Evolutionary conservation across 2,797 vertebrate genomes (phyloP).

Genomic region (Paedocypris micromegethes): DNA sequence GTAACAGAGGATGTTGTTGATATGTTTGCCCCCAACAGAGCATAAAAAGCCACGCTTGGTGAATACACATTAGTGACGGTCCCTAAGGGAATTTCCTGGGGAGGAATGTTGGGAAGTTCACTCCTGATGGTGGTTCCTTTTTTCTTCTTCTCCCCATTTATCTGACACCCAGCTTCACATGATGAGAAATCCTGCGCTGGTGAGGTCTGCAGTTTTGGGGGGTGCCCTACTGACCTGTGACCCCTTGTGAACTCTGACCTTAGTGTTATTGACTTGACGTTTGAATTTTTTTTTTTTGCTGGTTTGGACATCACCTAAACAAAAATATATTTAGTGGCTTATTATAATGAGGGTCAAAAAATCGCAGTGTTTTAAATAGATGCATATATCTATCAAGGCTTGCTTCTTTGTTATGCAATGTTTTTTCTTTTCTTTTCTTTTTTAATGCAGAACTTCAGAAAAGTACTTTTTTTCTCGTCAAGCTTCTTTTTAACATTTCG

Average conservation of each 20-base stretch:
- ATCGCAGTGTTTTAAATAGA: too few species aligned
- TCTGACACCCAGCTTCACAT: conserved; percentile 16
- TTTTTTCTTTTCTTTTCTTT: too few species aligned
- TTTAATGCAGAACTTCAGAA: too few species aligned
- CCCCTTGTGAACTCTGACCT: conserved; percentile 23
- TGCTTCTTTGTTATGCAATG: too few species aligned
- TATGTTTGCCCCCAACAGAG: conserved; percentile 27
- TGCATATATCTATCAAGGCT: too few species aligned
- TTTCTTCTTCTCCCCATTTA: conserved; percentile 44
- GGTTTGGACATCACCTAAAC: too few species aligned
- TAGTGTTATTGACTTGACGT: neutral
- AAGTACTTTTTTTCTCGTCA: too few species aligned
- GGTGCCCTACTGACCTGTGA: conserved; percentile 9
- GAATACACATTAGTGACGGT: conserved; percentile 18
- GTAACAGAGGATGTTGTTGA: conserved; percentile 20
- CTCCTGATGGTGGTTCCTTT: conserved; percentile 20
- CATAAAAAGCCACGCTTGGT: conserved; percentile 8
- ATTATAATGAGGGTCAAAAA: too few species aligned
- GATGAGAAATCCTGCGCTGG: conserved; percentile 19
- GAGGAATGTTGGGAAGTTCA: conserved; percentile 42
- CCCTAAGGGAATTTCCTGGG: conserved; percentile 39
- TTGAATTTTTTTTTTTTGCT: neutral
- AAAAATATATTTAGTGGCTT: too few species aligned
- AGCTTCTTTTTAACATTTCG: too few species aligned
- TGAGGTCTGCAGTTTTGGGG: conserved; percentile 28